Evolutionary conservation across 2,888 invertebrate species (phyloP).

Genomic region (Stenchaetothrips biformis): DNA sequence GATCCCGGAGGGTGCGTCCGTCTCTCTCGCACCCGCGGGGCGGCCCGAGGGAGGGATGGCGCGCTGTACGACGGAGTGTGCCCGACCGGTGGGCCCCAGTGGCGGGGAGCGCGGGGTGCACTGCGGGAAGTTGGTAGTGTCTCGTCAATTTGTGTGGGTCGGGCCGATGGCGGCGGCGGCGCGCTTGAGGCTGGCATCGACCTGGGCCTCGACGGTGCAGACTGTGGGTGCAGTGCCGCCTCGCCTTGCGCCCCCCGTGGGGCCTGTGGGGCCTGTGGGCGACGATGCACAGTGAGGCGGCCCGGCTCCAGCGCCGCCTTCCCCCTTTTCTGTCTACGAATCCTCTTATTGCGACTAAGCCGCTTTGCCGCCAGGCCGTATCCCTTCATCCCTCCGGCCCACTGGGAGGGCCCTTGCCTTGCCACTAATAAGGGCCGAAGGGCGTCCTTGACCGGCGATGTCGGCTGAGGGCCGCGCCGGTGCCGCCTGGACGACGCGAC

Average conservation of each 20-base stretch:
- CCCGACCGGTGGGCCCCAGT: not conserved
- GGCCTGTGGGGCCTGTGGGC: too few species aligned
- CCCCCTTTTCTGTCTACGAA: not conserved
- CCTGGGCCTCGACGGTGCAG: not conserved
- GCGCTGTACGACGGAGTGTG: too few species aligned
- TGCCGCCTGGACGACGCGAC: too few species aligned
- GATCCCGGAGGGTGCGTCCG: not conserved
- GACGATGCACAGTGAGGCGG: not conserved
- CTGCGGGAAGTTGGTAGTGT: not conserved
- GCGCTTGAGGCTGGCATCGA: too few species aligned
- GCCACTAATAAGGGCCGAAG: too few species aligned
- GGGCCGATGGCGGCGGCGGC: not conserved
- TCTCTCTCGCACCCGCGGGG: not conserved
- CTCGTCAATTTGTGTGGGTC: not conserved
- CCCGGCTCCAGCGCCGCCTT: not conserved
- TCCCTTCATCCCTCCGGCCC: not conserved
- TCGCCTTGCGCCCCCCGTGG: too few species aligned
- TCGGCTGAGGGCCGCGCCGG: too few species aligned
- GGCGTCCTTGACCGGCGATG: too few species aligned
- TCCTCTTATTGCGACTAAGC: slow-evolving; percentile 5
- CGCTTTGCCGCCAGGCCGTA: not conserved
- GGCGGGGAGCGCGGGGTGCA: not conserved
- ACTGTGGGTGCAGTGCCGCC: not conserved
- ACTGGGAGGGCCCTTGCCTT: too few species aligned
- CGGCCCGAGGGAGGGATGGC: not conserved